These are phyloP conservation scores for Ectropis grisescens DNA, from an alignment of 1,140 invertebrate species.

Conservation along the genomic window DNA sequence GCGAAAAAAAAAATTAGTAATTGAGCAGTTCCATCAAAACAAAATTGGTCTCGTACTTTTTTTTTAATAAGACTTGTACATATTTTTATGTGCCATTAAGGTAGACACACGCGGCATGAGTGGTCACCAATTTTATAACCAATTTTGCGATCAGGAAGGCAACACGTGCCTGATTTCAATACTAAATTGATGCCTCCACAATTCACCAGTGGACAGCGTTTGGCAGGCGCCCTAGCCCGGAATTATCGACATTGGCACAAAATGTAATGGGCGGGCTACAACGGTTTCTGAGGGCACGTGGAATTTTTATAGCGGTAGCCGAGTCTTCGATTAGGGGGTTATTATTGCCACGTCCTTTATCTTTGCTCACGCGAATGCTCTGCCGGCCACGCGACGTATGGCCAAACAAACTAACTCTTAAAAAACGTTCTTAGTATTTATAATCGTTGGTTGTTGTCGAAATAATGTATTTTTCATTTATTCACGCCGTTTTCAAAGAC, in stretches of 20 bases:
- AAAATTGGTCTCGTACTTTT: too few relatives aligned
- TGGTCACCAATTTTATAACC: slow-evolving; percentile 57
- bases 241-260: slow-evolving; percentile 50
- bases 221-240: slow-evolving; percentile 30
- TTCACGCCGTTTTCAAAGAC: too few relatives aligned
- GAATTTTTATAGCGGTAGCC: slow-evolving; percentile 47
- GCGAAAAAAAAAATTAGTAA: too few relatives aligned
- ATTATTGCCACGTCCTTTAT: slow-evolving; percentile 21
- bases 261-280: slow-evolving; percentile 39
- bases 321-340: slow-evolving; percentile 34
- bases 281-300: slow-evolving; percentile 35
- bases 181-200: slow-evolving; percentile 55
- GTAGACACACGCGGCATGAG: slow-evolving; percentile 45
- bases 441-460: too few relatives aligned
- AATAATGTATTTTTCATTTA: too few relatives aligned
- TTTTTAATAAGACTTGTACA: slow-evolving; percentile 33
- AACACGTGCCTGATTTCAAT: slow-evolving; percentile 55
- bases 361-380: slow-evolving; percentile 8
- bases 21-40: too few relatives aligned
- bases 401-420: too few relatives aligned
- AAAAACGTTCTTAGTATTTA: too few relatives aligned
- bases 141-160: slow-evolving; percentile 57
- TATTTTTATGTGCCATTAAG: slow-evolving; percentile 48
- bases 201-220: slow-evolving; percentile 31
- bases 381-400: too few relatives aligned